Evolutionary conservation across 53 echinoderm and acorn worm genomes (phyloP), one percentile per base, ranked within the genome.

Genomic region (Patiria pectinifera): DNA sequence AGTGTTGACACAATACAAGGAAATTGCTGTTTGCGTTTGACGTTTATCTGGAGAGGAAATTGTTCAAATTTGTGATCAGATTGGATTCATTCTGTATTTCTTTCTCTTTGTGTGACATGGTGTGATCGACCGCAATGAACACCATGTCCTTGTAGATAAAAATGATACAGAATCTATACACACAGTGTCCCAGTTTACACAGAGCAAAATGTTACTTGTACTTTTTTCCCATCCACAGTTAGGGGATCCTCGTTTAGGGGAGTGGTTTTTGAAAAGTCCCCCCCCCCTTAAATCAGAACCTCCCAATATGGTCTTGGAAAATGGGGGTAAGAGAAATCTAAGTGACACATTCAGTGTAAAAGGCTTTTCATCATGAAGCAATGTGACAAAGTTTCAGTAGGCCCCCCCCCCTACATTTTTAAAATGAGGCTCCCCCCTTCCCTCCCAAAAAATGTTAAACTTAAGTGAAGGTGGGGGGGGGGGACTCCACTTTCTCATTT

Each of bases 51-150:
- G 23, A 82, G n/a, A 82, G 82, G 82, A 82, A 82, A 59, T 82
- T 59, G 82, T 82, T 82, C 59, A 59, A 59, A 82, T 82, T 82
- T 83, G 83, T 59, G 24, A 25, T n/a, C n/a, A 25, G 60, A 83
- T 59, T 59, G 44, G n/a, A 60, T 12, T 10, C 15, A 59, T 83
- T 61, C 83, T 83, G 83, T 83, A 83, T 83, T 58, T 6, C 60
- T 60, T 83, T 83, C 59, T 8, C 25, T 58, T 25, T 83, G 58
- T 83, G 15, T 81, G 22, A 47, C 21, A 18, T 14, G 66, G 12
- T 11, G 3, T 14, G 3, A 18, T 66, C 19, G 10, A 66, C 66
- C 15, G 66, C 19, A 66, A 66, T 74, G 19, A 46, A 45, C 45
- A 11, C 48, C 48, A 24, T 11, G 14, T 16, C 45, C 45, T 45